Percentiles rank a stretch among this genome's conserved stretches.
Evolutionary conservation across 2,797 vertebrate species (phyloP).

Genomic region (Nyctalus aviator): DNA sequence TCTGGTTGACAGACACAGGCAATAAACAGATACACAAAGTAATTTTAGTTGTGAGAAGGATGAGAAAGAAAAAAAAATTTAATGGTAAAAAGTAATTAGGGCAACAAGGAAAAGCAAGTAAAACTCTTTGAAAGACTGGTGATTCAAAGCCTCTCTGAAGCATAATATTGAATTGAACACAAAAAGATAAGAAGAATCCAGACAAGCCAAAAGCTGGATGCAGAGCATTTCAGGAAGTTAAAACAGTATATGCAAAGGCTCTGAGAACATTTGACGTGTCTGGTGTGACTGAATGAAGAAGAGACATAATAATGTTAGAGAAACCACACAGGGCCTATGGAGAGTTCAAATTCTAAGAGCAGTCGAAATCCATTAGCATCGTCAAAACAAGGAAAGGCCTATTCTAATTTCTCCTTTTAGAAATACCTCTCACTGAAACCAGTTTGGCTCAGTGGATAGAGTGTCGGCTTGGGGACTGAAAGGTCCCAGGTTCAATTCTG

Average conservation of each 20-base stretch:
- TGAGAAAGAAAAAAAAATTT: background rate
- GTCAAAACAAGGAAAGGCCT: background rate
- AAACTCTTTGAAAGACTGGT: background rate
- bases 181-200: background rate
- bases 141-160: background rate
- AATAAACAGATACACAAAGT: background rate
- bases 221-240: background rate
- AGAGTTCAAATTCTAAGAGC: background rate
- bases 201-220: background rate
- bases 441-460: too few species aligned
- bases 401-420: background rate
- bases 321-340: background rate
- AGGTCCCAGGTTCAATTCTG: too few species aligned
- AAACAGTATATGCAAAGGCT: background rate
- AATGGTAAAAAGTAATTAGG: background rate
- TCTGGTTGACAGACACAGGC: background rate
- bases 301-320: background rate
- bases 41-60: slow-evolving; percentile 29
- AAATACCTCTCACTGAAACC: slow-evolving; percentile 1
- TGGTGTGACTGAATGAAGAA: background rate
- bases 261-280: background rate
- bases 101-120: background rate
- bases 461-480: too few species aligned
- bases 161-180: background rate
- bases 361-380: background rate